Evolutionary conservation across 2,797 vertebrate species (phyloP).

Genomic region (Myoxocephalus aenaeus): DNA sequence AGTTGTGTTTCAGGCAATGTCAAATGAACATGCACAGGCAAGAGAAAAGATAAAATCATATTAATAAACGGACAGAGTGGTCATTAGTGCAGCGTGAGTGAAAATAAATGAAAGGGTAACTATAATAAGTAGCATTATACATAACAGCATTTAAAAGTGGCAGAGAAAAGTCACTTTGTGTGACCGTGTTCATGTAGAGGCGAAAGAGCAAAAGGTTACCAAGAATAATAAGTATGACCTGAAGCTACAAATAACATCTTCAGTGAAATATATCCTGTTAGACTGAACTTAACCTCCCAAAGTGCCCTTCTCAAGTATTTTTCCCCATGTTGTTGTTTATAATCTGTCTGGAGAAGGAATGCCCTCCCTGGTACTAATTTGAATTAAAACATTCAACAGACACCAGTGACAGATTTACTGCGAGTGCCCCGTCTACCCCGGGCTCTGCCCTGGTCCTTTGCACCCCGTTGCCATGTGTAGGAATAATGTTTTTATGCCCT

Average conservation of each 20-base stretch:
- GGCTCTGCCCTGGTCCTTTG: background rate
- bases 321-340: constrained; percentile 34
- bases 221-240: background rate
- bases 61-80: constrained; percentile 4
- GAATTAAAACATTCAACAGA: constrained; percentile 16
- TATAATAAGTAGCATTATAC: background rate
- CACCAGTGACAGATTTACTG: constrained; percentile 35
- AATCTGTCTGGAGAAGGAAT: constrained; percentile 4
- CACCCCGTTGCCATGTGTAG: constrained; percentile 2
- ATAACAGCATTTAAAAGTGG: background rate
- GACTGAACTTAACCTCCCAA: constrained; percentile 6
- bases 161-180: background rate
- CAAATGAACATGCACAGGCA: constrained; percentile 19
- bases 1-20: constrained; percentile 31
- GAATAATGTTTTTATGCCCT: constrained; percentile 16
- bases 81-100: background rate
- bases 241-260: constrained; percentile 1
- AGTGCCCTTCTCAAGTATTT: constrained; percentile 11
- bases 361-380: constrained; percentile 12
- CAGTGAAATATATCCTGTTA: background rate
- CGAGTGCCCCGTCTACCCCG: constrained; percentile 16
- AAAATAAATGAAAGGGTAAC: background rate
- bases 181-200: background rate
- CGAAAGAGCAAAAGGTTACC: background rate
- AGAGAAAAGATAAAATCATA: background rate